Base-by-base conservation (phyloP, 2,113 vertebrate genomes). In the Cinclus mexicanus region DNA sequence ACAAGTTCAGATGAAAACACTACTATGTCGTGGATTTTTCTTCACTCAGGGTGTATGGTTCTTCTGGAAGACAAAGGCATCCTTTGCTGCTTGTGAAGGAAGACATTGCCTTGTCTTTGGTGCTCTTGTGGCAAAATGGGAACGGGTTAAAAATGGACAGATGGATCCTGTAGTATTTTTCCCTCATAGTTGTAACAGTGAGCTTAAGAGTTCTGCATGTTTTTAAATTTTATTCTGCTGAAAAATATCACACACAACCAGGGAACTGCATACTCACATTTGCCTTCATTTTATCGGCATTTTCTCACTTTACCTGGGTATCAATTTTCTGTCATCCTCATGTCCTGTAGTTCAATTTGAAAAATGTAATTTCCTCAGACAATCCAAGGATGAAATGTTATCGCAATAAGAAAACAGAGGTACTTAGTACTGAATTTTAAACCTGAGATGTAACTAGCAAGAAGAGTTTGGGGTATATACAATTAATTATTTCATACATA, bases 311-410 rank as follows among this genome's bases (percentile, higher is more conserved):
- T 79, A 92, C 56, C 71, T 83, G 52, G 14, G 13, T 81, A 93
- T 87, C 44, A 82, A n/a, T 64, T 88, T 93, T 55, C 50, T 78
- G 42, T 50, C 84, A 77, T 64, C 53, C n/a, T 55, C 42, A 31
- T 41, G 50, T 67, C 75, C 70, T 81, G 70, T 47, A 86, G 53
- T 83, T 87, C 69, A 86, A 67, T 79, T 57, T 78, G 55, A 74
- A 83, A 94, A 96, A 91, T 35, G 23, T 82, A 87, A 88, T 96
- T 96, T 96, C 68, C 91, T 85, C 78, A 91, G 67, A 94, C 80
- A 79, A 87, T 63, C 22, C 71, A 69, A 79, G 68, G 87, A 78
- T 4, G 25, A 76, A 96, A 82, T 42, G 18, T 50, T 81, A 49
- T 70, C 69, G 42, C 61, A 82, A 90, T 78, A 90, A 89, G 28